Evolutionary conservation across 1,140 invertebrate genomes (phyloP), one percentile per base, ranked within the genome.

Genomic region (Hylaeus volcanicus): DNA sequence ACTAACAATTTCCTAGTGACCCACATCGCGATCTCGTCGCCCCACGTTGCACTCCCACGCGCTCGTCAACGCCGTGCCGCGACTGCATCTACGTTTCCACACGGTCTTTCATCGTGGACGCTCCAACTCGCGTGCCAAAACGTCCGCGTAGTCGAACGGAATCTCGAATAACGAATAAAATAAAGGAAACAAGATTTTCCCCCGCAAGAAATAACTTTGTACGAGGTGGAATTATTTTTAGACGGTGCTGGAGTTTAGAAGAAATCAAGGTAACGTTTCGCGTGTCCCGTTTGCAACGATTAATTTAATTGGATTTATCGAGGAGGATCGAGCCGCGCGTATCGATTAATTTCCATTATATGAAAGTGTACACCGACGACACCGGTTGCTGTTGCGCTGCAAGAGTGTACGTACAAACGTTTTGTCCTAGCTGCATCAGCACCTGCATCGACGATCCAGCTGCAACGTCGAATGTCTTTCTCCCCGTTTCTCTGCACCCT

Each of bases 1-100:
- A 86, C 86, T 83, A 86, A 88, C 85, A 88, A 90, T 91, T 91
- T 91, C 89, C 90, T 86, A 91, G 88, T 91, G 90, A 91, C 90
- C 90, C 88, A 91, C 90, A 91, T 91, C 74, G 78, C 74, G 75
- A 83, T 87, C 85, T 84, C 87, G 85, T 85, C 88, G 76, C 70
- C 88, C 87, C 89, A 90, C 87, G 83, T 85, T 80, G 74, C 83
- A 81, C 86, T 86, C 90, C 88, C 88, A 91, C 89, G 88, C 86
- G 79, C 68, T 76, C 83, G 81, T 88, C 86, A 43, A 81, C 45
- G 60, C 79, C 43, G 26, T 58, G 64, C 53, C 74, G 53, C 55
- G 15, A 45, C 64, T 76, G 39, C 79, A 56, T 80, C 68, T 76
- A 68, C 69, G 72, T 84, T 66, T 82, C 53, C 41, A n/a, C 68